Percentiles rank a stretch among this genome's conserved stretches.
Conservation (phyloP, 1,140 invertebrate genomes). For the Drosophila oshimai region DNA sequence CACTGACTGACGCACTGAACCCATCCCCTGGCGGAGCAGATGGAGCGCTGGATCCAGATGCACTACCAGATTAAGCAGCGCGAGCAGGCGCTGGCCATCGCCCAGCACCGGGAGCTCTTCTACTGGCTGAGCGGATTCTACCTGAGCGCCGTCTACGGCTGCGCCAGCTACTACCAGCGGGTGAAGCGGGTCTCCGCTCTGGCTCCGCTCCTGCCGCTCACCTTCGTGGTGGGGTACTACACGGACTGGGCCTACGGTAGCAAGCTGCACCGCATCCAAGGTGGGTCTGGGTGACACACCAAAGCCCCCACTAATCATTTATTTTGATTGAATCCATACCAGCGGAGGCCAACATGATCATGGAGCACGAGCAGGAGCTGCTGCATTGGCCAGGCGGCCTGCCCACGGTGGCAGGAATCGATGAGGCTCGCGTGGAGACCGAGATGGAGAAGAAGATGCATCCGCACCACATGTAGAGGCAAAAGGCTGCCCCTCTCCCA, state of each 20-base stretch:
- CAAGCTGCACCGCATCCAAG: constrained; percentile 89
- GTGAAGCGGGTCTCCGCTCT: constrained; percentile 85
- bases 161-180: constrained; percentile 84
- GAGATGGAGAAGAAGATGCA: constrained; percentile 88
- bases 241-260: constrained; percentile 90
- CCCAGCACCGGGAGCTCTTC: constrained; percentile 88
- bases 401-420: constrained; percentile 87
- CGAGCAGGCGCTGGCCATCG: constrained; percentile 88
- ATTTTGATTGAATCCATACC: constrained; percentile 26
- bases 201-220: constrained; percentile 87
- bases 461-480: constrained; percentile 82
- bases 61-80: constrained; percentile 90
- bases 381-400: constrained; percentile 88
- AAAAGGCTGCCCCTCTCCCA: constrained; percentile 14
- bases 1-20: neutral
- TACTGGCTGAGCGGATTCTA: constrained; percentile 89
- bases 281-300: constrained; percentile 83
- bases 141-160: constrained; percentile 82
- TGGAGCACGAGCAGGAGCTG: constrained; percentile 88
- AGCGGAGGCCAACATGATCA: constrained; percentile 91
- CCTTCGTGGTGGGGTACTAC: constrained; percentile 89
- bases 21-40: constrained; percentile 83
- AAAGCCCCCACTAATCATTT: neutral
- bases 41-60: constrained; percentile 90
- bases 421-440: constrained; percentile 86